Conservation (phyloP, 2,113 vertebrate genomes). For the Onychorhynchus coronatus region DNA sequence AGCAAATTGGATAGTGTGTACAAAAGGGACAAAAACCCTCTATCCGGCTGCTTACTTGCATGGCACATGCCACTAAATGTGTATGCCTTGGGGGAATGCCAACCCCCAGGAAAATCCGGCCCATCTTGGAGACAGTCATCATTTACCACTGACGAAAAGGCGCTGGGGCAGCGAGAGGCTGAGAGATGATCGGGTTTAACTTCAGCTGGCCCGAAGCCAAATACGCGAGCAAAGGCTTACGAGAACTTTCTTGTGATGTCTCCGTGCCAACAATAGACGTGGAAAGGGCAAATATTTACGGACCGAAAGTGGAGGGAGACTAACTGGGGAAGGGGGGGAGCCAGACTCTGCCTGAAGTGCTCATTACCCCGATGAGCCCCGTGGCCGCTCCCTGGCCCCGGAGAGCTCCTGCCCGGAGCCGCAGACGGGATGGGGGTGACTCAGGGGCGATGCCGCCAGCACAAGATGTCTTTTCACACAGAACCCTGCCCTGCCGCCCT, state of each 20-base stretch:
- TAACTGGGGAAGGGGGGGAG: not conserved
- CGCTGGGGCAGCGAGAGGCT: not conserved
- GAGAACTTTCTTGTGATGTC: slow-evolving; percentile 41
- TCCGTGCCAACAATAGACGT: slow-evolving; percentile 59
- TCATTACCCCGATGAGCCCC: not conserved
- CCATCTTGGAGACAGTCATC: not conserved
- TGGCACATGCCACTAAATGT: not conserved
- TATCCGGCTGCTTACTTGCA: not conserved
- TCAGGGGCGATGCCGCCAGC: not conserved
- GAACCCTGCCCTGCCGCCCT: not conserved
- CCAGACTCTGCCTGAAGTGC: not conserved
- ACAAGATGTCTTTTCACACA: not conserved
- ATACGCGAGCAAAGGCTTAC: slow-evolving; percentile 39
- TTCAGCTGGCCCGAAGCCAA: slow-evolving; percentile 24
- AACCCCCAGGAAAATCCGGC: not conserved
- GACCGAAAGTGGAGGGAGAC: not conserved
- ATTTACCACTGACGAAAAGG: not conserved
- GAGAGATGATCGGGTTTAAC: slow-evolving; percentile 6
- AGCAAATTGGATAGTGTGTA: not conserved
- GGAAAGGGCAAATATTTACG: slow-evolving; percentile 62
- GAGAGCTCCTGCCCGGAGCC: not conserved
- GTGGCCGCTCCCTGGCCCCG: not conserved
- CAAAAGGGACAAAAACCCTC: not conserved
- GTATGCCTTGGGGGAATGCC: not conserved
- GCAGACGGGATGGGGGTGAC: not conserved